Percentiles rank a stretch among this genome's conserved stretches.
These are phyloP conservation scores for Aplochiton taeniatus DNA, from an alignment of 2,797 vertebrate genomes.

Conservation along the genomic window DNA sequence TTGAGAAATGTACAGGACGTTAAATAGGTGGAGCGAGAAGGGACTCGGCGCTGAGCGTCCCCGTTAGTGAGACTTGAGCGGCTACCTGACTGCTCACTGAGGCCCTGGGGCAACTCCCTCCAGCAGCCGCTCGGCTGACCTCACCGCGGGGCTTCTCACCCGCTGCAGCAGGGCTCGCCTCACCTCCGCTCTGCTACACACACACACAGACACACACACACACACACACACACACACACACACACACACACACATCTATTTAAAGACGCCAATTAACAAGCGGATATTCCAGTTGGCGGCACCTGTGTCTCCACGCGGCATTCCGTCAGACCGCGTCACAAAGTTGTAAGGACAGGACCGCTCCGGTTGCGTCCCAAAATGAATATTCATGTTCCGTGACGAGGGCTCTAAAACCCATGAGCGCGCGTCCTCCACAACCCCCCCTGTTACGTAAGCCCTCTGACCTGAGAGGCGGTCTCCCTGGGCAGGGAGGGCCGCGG, in stretches of 20 bases:
- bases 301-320: too few relatives aligned
- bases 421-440: too few relatives aligned
- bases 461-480: conserved; percentile 43
- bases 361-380: too few relatives aligned
- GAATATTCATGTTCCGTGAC: too few relatives aligned
- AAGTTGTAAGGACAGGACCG: too few relatives aligned
- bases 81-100: conserved; percentile 62
- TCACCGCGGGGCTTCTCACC: conserved; percentile 17
- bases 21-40: neutral
- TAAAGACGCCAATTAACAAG: too few relatives aligned
- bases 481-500: neutral
- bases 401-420: neutral
- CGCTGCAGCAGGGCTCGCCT: neutral
- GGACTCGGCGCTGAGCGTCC: neutral
- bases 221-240: neutral
- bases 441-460: conserved; percentile 10
- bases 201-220: neutral
- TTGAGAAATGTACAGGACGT: too few relatives aligned
- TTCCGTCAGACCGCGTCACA: too few relatives aligned
- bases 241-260: too few relatives aligned
- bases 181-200: conserved; percentile 23
- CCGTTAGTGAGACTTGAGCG: neutral
- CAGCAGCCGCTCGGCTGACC: conserved; percentile 14
- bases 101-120: conserved; percentile 15
- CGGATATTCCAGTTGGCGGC: too few relatives aligned